Evolutionary conservation across 1,140 invertebrate genomes (phyloP).

Genomic region (Pogonognathellus flavescens): DNA sequence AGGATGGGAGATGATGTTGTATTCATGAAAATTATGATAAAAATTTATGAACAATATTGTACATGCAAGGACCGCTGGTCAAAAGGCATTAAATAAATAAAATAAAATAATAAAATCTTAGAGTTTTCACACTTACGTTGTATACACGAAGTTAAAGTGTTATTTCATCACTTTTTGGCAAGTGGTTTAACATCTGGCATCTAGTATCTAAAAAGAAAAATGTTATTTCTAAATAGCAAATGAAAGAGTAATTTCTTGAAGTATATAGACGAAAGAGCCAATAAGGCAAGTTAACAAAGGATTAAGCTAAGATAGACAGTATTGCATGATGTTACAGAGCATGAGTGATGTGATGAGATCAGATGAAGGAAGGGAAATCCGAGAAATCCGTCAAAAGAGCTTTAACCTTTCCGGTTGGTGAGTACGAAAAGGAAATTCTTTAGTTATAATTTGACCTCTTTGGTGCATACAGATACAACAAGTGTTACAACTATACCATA

Average conservation of each 20-base stretch:
- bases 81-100: no score
- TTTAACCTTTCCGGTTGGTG: constrained; percentile 44
- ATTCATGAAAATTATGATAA: no score
- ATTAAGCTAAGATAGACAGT: background rate
- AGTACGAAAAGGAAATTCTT: constrained; percentile 37
- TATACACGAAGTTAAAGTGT: no score
- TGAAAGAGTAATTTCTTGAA: background rate
- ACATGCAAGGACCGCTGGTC: no score
- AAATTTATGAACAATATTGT: no score
- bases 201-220: no score
- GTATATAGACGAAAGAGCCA: background rate
- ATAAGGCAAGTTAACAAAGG: background rate
- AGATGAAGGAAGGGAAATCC: constrained; percentile 45
- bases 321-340: constrained; percentile 35
- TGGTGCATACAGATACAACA: constrained; percentile 7
- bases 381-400: constrained; percentile 46
- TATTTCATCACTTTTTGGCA: no score
- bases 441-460: constrained; percentile 9
- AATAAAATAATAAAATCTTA: no score
- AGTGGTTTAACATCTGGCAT: no score
- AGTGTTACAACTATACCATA: background rate
- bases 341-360: constrained; percentile 37
- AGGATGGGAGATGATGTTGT: no score
- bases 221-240: background rate
- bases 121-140: no score